A percentile compares a stretch with the other conserved stretches of the same genome.
Conservation (phyloP, 1,140 invertebrate species). For the Marisa cornuarietis region DNA sequence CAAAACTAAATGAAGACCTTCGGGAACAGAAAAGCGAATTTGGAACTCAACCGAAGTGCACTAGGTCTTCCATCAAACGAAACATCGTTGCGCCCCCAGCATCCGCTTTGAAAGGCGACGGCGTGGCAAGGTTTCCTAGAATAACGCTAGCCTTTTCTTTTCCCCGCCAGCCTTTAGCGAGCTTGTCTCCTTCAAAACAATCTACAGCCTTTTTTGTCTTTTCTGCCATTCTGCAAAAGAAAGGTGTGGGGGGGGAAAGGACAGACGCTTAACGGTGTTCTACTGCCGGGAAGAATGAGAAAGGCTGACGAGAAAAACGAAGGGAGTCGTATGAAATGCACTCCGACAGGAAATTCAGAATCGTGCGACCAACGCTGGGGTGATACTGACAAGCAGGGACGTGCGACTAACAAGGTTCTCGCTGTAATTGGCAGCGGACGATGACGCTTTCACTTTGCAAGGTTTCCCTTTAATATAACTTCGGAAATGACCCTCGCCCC, state of each 20-base stretch:
- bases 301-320: too few relatives aligned
- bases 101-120: not conserved
- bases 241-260: not conserved
- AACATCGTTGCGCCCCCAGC: not conserved
- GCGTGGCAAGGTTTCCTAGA: not conserved
- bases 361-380: not conserved
- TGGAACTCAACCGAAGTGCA: not conserved
- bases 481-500: constrained; percentile 15
- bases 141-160: not conserved
- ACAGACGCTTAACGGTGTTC: too few relatives aligned
- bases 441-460: constrained; percentile 8
- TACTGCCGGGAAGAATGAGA: too few relatives aligned
- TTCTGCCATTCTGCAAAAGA: not conserved
- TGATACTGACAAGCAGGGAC: constrained; percentile 3
- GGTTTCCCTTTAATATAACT: constrained; percentile 25
- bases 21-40: constrained; percentile 8
- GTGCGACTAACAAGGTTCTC: constrained; percentile 16
- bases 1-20: constrained; percentile 1
- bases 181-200: constrained; percentile 4
- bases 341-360: not conserved
- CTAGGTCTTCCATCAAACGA: constrained; percentile 9
- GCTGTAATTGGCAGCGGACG: constrained; percentile 18
- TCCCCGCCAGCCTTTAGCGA: too few relatives aligned
- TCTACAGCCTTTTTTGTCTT: constrained; percentile 1
- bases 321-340: too few relatives aligned